Base-by-base conservation (phyloP, 2,888 invertebrate species). In the Ctenicera cuprea region DNA sequence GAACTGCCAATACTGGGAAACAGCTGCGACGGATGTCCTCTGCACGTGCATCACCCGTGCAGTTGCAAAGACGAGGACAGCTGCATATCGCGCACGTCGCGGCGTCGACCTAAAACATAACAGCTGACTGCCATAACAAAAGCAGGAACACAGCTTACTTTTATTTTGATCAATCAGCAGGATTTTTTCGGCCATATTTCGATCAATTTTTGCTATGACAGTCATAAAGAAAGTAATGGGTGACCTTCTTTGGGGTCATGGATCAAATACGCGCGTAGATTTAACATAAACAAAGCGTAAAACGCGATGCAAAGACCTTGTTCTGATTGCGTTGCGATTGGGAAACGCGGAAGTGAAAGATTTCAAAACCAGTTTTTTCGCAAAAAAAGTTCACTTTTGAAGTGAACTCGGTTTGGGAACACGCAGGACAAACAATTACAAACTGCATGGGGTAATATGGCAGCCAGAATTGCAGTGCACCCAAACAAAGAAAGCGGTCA, bases 121-220 rank as follows among this genome's bases (percentile, higher is more conserved):
- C 87, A 87, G 87, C 87, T 87, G 87, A 87, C 86, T 85, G 82
- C 83, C 85, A 87, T 84, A 87, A 87, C 86, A 87, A 87, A 86
- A 84, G 80, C 78, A 74, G 74, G 67, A 70, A 68, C 72, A 73
- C 59, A 64, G 74, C 79, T 78, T 71, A 68, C 67, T 38, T 59
- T 59, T 59, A 41, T 59, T 59, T 59, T 59, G 59, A 77, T 79
- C 77, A 79, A 80, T 79, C 76, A 76, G 78, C 78, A 70, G 62
- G 18, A 61, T 63, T 74, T 71, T 65, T 71, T 62, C 52, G 71
- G 48, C 62, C 33, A 54, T 54, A 52, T 65, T 64, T 45, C 16
- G n/a, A 14, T 12, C 48, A 26, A n/a, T 37, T 37, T 48, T 9
- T 50, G 7, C 16, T 2, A 7, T 45, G 54, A 52, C 45, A 65